Evolutionary conservation across 2,888 invertebrate genomes (phyloP).

Genomic region (Eilema sororculum): DNA sequence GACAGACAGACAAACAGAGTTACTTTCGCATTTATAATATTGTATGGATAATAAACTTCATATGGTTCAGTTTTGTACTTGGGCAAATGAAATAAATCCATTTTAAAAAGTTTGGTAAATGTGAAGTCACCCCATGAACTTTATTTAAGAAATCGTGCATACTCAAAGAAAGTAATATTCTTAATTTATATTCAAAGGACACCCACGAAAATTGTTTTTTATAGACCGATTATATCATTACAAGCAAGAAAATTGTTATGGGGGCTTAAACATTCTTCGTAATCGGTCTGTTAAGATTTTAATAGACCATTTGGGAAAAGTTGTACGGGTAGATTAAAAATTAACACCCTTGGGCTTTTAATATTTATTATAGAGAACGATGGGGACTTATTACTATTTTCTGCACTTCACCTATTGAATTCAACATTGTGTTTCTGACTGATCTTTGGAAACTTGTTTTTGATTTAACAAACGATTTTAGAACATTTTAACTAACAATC

Average conservation of each 20-base stretch:
- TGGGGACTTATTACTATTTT: neutral
- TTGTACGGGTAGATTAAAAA: conserved; percentile 7
- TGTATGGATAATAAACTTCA: too few species aligned
- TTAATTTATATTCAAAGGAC: conserved; percentile 44
- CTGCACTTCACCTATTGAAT: neutral
- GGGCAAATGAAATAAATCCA: neutral
- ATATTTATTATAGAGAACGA: conserved; percentile 17
- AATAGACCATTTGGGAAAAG: conserved; percentile 42
- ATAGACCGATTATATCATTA: conserved; percentile 41
- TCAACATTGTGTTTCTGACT: neutral
- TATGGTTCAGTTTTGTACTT: too few species aligned
- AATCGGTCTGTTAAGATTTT: conserved; percentile 47
- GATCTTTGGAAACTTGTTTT: neutral
- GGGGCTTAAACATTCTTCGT: conserved; percentile 32
- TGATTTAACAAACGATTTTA: neutral
- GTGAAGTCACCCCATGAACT: neutral
- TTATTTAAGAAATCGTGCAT: conserved; percentile 33
- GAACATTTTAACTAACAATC: neutral
- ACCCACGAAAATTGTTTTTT: conserved; percentile 39
- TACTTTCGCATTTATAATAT: too few species aligned
- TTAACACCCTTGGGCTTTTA: conserved; percentile 12
- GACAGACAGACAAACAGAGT: too few species aligned
- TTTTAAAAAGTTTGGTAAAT: neutral
- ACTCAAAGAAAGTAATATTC: conserved; percentile 28
- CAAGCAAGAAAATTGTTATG: conserved; percentile 40